Evolutionary conservation across 2,113 vertebrate species (phyloP), one percentile per base, ranked within the genome.

Genomic region (Lophius piscatorius): DNA sequence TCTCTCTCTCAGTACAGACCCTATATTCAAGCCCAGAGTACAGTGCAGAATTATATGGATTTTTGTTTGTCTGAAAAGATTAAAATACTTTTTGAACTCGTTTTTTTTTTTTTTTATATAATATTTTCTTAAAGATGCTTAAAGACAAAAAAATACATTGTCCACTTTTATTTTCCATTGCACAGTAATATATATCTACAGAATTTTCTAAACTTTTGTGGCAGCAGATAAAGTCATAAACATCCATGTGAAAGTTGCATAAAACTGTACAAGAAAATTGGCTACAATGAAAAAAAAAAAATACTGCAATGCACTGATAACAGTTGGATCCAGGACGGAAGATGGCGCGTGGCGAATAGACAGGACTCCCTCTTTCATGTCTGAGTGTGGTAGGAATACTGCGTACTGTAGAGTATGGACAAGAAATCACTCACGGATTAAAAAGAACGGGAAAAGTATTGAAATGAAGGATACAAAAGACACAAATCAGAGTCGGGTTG

Each of bases 141-240:
- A 56, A 26, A 57, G 23, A 47, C 50, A 76, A 42, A 66, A 57
- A 74, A 18, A 70, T 70, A 58, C 38, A 79, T 74, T 78, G 87
- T 91, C 56, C 66, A 81, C 83, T 91, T 70, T 87, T 94, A 91
- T 87, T 86, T 87, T 86, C 75, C 91, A 84, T 86, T 76, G 91
- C 80, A 91, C 92, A 90, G 79, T 92, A 78, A 91, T 90, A 90
- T 94, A 89, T 93, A 90, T 91, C 90, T 94, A 93, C 89, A 92
- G 77, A 89, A 84, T 81, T 89, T n/a, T 91, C 90, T 91, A 84
- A 92, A 92, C 87, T 89, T 89, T 88, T 92, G 87, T 90, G 89
- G 86, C 88, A 91, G 86, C 80, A 90, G 89, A 91, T 91, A 92
- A 87, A 91, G 87, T 91, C 88, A 90, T 91, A 86, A 90, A 89